Base-by-base conservation (phyloP, 2,113 vertebrate species). In the Alosa alosa region DNA sequence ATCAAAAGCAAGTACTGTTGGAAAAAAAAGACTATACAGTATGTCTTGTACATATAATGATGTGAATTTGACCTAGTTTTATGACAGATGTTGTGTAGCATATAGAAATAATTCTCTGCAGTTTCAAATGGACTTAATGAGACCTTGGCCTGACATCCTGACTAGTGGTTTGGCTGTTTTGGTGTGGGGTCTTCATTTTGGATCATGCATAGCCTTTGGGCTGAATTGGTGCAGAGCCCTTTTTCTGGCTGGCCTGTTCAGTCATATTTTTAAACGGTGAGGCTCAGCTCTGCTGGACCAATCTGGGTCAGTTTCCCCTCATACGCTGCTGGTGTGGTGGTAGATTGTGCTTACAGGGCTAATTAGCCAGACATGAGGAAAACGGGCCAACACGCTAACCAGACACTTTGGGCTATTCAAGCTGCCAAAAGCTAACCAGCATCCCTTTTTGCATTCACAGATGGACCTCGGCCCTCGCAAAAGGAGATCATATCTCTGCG, bases 401-500 rank as follows among this genome's bases (percentile, higher is more conserved):
- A 36, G 64, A 31, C 25, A 36, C 64, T 72, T 3, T 13, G 64
- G 31, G 72, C 31, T 39, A 36, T 3, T 41, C 25, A 3, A 15
- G 72, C 72, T 39, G 72, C 72, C 31, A 78, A 36, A 3, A 11
- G 25, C 72, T 39, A 41, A 36, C 72, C 72, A 78, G 31, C 15
- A 39, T 36, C 10, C 3, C 20, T 85, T 50, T 85, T 90, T 90
- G 90, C 81, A 41, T 90, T 94, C 94, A 46, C 95, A 99, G 98
- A 98, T 94, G 98, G 98, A 88, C 97, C 97, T 46, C 95, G 98
- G 75, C 98, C 97, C 81, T 97, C 96, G 86, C 97, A 98, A 91
- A 99, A 99, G 93, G 98, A 99, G 95, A 96, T 99, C 18, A 90
- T 97, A 94, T 99, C 98, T 68, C 93, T 99, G 86, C 95, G 98